Base-by-base conservation (phyloP, 2,113 vertebrate species). In the Anarhynchus alexandrinus region DNA sequence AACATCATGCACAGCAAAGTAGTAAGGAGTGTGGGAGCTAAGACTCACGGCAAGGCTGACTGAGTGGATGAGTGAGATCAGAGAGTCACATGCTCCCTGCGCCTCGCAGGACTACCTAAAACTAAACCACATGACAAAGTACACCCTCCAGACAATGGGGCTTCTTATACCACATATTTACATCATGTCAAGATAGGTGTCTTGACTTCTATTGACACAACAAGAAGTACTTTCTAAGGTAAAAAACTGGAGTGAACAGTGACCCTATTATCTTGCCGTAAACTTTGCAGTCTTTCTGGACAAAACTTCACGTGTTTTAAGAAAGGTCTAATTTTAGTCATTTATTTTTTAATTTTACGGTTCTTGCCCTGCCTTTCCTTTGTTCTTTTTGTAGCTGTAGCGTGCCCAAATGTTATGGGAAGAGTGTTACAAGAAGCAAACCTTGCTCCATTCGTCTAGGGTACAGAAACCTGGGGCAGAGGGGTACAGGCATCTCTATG, bases 91-190 rank as follows among this genome's bases (percentile, higher is more conserved):
- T 9, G 19, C 15, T 11, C 26, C 29, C 42, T 72, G 47, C 36
- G 82, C 54, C 26, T 88, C 20, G 6, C 9, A 51, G 51, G 32
- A 67, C 11, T 67, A 67, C 34, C 9, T 54, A 38, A 67, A 88
- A n/a, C 14, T 52, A 71, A 62, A 91, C 40, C 4, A 6, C 16
- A 21, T 21, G 14, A 59, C 38, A 30, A 43, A 55, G 11, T 80
- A 32, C 1, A 0, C 29, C 2, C 0, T 30, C 25, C 42, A 67
- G 21, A 72, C 1, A 54, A 32, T 5, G n/a, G 6, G 34, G 15
- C 11, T 82, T 85, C 72, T 47, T 45, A 34, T n/a, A 23, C 10
- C 34, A 52, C 5, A 3, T 55, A 74, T 30, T 73, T 61, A 38
- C 21, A 77, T 13, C 3, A 45, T 30, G 51, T 82, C 62, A 70